A percentile compares a stretch with the other conserved stretches of the same genome.
These are phyloP conservation scores for Octodon degus DNA, from an alignment of 2,113 vertebrate genomes.

Conservation along the genomic window DNA sequence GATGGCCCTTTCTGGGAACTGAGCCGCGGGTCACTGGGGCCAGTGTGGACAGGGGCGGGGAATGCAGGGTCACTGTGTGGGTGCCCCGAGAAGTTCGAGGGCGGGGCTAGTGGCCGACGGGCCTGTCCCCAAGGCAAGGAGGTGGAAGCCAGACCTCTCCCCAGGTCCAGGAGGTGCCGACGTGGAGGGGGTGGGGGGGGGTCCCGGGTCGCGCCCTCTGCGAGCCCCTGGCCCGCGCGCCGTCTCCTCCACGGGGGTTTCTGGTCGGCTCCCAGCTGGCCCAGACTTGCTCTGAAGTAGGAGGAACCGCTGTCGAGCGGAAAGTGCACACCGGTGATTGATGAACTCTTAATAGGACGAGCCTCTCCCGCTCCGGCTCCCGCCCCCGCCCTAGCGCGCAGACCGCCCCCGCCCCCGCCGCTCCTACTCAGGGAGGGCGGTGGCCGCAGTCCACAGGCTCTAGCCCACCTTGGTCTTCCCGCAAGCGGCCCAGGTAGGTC, in stretches of 20 bases:
- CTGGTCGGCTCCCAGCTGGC: conserved; percentile 86
- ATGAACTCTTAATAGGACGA: conserved; percentile 86
- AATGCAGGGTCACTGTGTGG: neutral
- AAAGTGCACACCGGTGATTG: conserved; percentile 88
- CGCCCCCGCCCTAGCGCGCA: conserved; percentile 49
- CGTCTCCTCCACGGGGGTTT: conserved; percentile 75
- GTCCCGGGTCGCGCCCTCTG: neutral
- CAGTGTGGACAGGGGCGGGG: neutral
- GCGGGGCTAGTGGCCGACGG: neutral
- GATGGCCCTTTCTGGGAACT: neutral
- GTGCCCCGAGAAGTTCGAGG: neutral
- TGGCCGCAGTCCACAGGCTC: conserved; percentile 49
- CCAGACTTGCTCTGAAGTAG: conserved; percentile 82
- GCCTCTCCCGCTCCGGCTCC: neutral
- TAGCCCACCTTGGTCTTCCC: conserved; percentile 69
- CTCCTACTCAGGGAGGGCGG: conserved; percentile 22
- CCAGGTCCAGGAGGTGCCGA: neutral
- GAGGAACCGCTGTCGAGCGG: conserved; percentile 84
- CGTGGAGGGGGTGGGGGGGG: neutral
- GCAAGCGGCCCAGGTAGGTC: neutral
- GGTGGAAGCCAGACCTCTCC: neutral
- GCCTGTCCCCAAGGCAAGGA: neutral
- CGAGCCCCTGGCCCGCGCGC: neutral
- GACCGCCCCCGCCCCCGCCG: conserved; percentile 46
- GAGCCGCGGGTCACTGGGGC: neutral